phyloP scores from a whole-genome alignment of 2,888 invertebrate genomes.

The Panopea generosa region DNA sequence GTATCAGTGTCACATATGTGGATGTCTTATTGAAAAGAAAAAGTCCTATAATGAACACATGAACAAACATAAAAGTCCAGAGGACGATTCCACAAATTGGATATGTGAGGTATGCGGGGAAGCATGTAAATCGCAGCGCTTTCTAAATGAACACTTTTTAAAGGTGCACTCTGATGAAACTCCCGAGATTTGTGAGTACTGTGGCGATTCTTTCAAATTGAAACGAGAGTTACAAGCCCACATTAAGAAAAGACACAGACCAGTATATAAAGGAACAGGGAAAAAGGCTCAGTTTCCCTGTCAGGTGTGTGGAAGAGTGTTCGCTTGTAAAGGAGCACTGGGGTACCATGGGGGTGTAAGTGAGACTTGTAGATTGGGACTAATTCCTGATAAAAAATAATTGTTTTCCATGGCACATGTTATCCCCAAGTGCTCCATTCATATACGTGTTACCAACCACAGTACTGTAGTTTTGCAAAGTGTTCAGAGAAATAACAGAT shows the following conservation, averaged over 20 bases:
- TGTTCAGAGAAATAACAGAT: too few relatives aligned
- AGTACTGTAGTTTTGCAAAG: too few relatives aligned
- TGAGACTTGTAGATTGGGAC: constrained; percentile 6
- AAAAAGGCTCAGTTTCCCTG: constrained; percentile 15
- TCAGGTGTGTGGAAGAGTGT: constrained; percentile 35
- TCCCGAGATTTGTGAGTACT: constrained; percentile 37
- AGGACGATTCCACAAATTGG: neutral
- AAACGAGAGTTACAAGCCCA: constrained; percentile 21
- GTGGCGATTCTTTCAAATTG: constrained; percentile 42
- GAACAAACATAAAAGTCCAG: constrained; percentile 27
- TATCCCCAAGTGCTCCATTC: too few relatives aligned
- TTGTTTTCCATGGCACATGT: too few relatives aligned
- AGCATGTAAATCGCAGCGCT: constrained; percentile 26
- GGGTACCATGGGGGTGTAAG: constrained; percentile 50
- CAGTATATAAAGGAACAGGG: neutral
- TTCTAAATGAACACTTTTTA: constrained; percentile 23
- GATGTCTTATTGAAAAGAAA: constrained; percentile 19
- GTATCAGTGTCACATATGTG: constrained; percentile 43
- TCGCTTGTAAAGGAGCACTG: constrained; percentile 29
- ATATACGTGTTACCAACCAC: too few relatives aligned
- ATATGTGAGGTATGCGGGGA: constrained; percentile 42
- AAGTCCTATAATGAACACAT: constrained; percentile 22
- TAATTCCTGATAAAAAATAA: too few relatives aligned
- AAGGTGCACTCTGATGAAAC: constrained; percentile 25
- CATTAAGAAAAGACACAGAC: neutral